Conservation (phyloP, 1,140 invertebrate species). For the Antheraea mylitta region DNA sequence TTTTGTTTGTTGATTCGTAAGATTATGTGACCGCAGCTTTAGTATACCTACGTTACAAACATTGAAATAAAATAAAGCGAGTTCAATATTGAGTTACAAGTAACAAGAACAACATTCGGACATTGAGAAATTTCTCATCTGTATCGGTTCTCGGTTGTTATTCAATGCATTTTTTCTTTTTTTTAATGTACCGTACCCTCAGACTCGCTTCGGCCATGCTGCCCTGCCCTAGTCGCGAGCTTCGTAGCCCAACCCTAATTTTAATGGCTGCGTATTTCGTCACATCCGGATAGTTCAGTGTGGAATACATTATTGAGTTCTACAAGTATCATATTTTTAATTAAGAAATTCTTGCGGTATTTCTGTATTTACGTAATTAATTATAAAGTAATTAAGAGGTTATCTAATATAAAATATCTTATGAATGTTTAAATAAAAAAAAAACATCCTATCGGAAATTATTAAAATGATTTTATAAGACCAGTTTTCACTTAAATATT, state of each 20-base stretch:
- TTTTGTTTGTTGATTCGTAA: too few species aligned
- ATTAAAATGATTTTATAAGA: too few species aligned
- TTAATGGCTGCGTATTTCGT: conserved; percentile 69
- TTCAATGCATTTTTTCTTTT: conserved; percentile 66
- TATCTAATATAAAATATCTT: too few species aligned
- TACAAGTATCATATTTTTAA: not conserved
- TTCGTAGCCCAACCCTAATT: conserved; percentile 76
- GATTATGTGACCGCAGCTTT: not conserved
- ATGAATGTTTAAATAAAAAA: too few species aligned
- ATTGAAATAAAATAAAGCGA: conserved; percentile 38
- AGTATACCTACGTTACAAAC: conserved; percentile 7
- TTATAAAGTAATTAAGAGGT: too few species aligned
- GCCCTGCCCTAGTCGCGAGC: conserved; percentile 64
- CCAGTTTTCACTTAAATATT: too few species aligned
- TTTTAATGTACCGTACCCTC: conserved; percentile 35
- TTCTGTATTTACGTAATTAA: not conserved
- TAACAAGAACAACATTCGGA: conserved; percentile 57
- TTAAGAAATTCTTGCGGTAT: not conserved
- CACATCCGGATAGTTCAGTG: conserved; percentile 62
- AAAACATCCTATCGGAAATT: too few species aligned
- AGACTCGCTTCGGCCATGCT: conserved; percentile 62
- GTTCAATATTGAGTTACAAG: conserved; percentile 68
- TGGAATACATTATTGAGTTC: conserved; percentile 34
- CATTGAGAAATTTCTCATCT: conserved; percentile 72
- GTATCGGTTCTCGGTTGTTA: conserved; percentile 56